Percentiles rank a stretch among this genome's conserved stretches.
Conservation (phyloP, 1,140 invertebrate genomes). For the Acyrthosiphon pisum region DNA sequence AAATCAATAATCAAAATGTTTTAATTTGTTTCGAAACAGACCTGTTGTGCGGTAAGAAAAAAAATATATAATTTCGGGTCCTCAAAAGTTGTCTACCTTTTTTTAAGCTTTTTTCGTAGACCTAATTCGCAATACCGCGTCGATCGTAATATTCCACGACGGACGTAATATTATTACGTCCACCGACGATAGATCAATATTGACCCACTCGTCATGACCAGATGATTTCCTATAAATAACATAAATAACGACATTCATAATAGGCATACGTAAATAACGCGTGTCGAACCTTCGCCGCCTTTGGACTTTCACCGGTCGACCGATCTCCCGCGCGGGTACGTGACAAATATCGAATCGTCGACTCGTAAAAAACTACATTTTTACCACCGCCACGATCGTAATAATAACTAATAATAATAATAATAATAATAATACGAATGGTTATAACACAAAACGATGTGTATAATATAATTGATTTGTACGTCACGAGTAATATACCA, state of each 20-base stretch:
- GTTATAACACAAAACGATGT: neutral
- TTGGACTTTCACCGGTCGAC: neutral
- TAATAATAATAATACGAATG: neutral
- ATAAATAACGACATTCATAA: neutral
- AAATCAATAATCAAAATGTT: neutral
- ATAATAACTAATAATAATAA: neutral
- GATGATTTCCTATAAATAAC: constrained; percentile 17
- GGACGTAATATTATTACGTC: no score
- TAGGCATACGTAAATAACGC: neutral
- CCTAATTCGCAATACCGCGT: neutral
- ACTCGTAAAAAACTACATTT: neutral
- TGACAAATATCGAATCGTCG: neutral
- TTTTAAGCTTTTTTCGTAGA: neutral
- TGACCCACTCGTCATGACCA: neutral
- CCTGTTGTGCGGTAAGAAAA: neutral
- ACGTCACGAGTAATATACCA: neutral
- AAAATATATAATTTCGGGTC: neutral
- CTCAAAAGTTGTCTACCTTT: neutral
- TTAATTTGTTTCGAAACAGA: neutral
- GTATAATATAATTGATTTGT: neutral
- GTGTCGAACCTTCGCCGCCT: neutral
- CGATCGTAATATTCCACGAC: neutral
- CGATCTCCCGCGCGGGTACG: neutral
- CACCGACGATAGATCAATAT: neutral
- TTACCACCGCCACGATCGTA: neutral